phyloP scores from a whole-genome alignment of 2,888 invertebrate genomes.

The Formica aserva region DNA sequence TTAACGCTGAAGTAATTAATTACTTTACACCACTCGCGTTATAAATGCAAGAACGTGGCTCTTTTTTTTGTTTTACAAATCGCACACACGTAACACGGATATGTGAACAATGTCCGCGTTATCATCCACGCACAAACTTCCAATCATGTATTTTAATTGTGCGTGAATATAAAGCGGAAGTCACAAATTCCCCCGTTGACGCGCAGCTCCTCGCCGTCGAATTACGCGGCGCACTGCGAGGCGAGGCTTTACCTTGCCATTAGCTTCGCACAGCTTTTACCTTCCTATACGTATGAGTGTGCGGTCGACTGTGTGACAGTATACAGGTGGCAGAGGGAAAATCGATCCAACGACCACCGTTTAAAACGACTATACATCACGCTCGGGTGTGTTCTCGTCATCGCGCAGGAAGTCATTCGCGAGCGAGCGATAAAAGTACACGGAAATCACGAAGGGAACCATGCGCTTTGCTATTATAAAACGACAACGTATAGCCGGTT shows the following conservation, averaged over 20 bases:
- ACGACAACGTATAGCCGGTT: neutral
- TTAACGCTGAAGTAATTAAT: neutral
- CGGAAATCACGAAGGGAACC: neutral
- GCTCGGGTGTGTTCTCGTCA: conserved; percentile 48
- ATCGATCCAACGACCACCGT: conserved; percentile 80
- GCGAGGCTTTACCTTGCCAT: conserved; percentile 81
- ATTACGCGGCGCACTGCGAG: conserved; percentile 77
- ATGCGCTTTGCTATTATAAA: neutral
- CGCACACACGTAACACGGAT: neutral
- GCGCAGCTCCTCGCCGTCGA: conserved; percentile 69
- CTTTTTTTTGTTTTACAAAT: neutral
- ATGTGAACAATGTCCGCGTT: neutral
- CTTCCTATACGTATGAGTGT: conserved; percentile 64
- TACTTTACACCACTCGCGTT: neutral
- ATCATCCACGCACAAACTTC: neutral
- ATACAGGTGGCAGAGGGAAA: conserved; percentile 78
- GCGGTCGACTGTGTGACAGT: conserved; percentile 75
- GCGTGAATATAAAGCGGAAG: conserved; percentile 20
- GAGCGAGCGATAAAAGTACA: conserved; percentile 3
- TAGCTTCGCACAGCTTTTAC: conserved; percentile 74
- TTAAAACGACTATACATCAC: conserved; percentile 58
- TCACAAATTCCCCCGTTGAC: conserved; percentile 7
- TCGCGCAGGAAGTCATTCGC: conserved; percentile 44
- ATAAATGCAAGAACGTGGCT: neutral
- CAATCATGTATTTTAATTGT: conserved; percentile 26